Base-by-base conservation (phyloP, 2,888 invertebrate genomes). In the Pomacea canaliculata region DNA sequence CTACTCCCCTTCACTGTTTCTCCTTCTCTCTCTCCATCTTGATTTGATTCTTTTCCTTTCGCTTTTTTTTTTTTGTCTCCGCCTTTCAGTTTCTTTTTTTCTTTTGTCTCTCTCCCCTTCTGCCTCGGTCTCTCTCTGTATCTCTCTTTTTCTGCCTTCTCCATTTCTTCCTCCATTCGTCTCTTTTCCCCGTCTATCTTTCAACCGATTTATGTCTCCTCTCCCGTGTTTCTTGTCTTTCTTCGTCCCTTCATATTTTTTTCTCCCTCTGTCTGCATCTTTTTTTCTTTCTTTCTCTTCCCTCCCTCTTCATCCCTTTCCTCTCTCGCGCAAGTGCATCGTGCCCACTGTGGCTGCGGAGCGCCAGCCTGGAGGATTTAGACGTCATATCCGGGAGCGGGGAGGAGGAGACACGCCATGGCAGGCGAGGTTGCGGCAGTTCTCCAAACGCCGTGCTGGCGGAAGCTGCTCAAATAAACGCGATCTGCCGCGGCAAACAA, bases 401-500 rank as follows among this genome's bases (percentile, higher is more conserved):
- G 37, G 37, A 37, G 37, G 37, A 37, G 37, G 37, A 19, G 18
- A 60, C 60, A n/a, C n/a, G 60, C 60, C 23, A 63, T 19, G 27
- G 10, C 63, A 23, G 63, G 63, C 63, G 18, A 27, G 63, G 63
- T 10, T 19, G 63, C 19, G 10, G 10, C 63, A 63, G 63, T 27
- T 63, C 63, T 63, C n/a, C 1, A 63, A n/a, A 23, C 51, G 51
- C 16, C 12, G 51, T 13, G 51, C 51, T 56, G 51, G 51, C 12
- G 51, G 51, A 23, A 27, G 63, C 63, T 63, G 74, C 74, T 74
- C 74, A 74, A 74, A 69, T 68, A 74, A 65, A 18, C 60, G 46
- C 51, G 74, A 74, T 69, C 74, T 74, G 74, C 68, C 62, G 37
- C 60, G 60, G 68, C 67, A 74, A 62, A 67, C 69, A 46, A 62